Evolutionary conservation across 2,797 vertebrate genomes (phyloP), one percentile per base, ranked within the genome.

Genomic region (Sebastes taczanowskii): DNA sequence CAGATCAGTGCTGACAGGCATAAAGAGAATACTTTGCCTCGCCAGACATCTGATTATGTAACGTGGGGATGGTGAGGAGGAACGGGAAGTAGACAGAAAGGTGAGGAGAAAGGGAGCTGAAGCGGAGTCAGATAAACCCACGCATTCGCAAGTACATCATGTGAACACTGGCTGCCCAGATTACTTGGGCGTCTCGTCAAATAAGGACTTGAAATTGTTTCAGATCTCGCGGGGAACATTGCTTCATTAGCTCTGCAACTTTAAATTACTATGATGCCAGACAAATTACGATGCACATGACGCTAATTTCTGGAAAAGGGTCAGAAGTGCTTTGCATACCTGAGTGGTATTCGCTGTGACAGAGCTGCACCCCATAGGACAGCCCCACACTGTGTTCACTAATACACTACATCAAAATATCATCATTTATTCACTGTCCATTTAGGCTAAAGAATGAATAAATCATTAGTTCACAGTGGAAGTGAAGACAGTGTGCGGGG

Each of bases 351-450:
- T 20, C 2, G 11, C 34, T 75, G 59, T 73, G 80, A 83, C 80
- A 61, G 77, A 34, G 62, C 55, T 6, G 22, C 29, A 29, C 55
- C 32, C 22, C 23, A 73, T 30, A 72, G 23, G 66, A 71, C 65
- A 52, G 71, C 49, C 20, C n/a, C 3, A 11, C 16, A 69, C 70
- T 29, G 71, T 64, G 62, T 73, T 78, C 46, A 58, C 77, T 53
- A 82, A 78, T 53, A 82, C 25, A 42, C 46, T 22, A 84, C 78
- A 87, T 78, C 74, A 67, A 86, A 88, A 93, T 83, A 86, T 69
- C 71, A 84, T 86, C 8, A 88, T 74, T 87, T 88, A 85, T 80
- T 92, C 73, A 81, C 74, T 74, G 81, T 80, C 79, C 82, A 85
- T 88, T 88, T 68, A 86, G 69, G 53, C 52, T 80, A 35, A 62